Conservation (phyloP, 2,797 vertebrate genomes). For the Cebuella pygmaea region DNA sequence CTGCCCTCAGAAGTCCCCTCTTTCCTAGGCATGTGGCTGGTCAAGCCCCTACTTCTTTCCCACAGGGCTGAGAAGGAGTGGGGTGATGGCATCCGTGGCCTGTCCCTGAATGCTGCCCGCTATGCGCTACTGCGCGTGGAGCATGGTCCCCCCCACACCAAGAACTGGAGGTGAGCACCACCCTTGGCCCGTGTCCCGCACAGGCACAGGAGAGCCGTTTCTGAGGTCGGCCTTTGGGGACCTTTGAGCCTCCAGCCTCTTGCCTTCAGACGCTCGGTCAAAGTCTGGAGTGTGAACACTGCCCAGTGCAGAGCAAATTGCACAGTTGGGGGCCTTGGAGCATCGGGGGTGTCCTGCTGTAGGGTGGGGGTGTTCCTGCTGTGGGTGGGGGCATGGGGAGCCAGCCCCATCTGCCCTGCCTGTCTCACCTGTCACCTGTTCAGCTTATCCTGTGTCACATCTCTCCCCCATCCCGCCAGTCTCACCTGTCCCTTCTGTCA, state of each 20-base stretch:
- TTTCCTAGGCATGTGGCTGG: background rate
- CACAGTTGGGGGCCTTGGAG: background rate
- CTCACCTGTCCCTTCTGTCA: background rate
- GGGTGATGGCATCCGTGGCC: constrained; percentile 95
- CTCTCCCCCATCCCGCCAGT: background rate
- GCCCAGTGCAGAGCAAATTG: background rate
- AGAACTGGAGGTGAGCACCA: constrained; percentile 94
- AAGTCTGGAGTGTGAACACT: background rate
- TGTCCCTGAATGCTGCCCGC: constrained; percentile 96
- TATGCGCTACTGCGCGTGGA: constrained; percentile 95
- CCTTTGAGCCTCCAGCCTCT: background rate
- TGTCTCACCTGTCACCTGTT: background rate
- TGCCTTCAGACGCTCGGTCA: rapidly evolving
- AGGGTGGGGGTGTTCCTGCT: background rate
- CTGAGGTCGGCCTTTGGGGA: background rate
- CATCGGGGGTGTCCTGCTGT: background rate
- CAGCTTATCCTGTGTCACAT: too few species aligned
- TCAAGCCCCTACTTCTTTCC: background rate
- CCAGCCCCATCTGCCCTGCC: background rate
- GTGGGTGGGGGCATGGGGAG: background rate
- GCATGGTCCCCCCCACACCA: constrained; percentile 95
- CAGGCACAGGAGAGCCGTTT: background rate
- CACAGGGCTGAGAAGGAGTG: constrained; percentile 97
- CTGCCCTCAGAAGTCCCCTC: background rate
- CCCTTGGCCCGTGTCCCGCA: rapidly evolving